These are phyloP conservation scores for Anhinga anhinga DNA, from an alignment of 2,113 vertebrate genomes.

Conservation along the genomic window DNA sequence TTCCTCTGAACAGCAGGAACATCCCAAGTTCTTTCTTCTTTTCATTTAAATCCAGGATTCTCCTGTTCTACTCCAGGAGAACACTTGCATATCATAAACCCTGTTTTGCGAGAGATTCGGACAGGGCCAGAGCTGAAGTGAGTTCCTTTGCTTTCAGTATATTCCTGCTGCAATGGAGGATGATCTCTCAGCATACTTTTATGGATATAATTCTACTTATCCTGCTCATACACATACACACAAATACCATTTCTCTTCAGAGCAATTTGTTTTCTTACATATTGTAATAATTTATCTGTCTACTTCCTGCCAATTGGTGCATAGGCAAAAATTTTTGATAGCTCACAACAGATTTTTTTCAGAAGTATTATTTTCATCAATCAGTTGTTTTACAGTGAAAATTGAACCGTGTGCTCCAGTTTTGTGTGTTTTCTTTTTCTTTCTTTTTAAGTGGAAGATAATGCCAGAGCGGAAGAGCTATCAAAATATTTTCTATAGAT, in stretches of 20 bases:
- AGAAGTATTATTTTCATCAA: slow-evolving; percentile 54
- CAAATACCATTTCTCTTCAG: slow-evolving; percentile 63
- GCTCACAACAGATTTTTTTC: slow-evolving; percentile 75
- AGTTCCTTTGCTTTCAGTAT: slow-evolving; percentile 14
- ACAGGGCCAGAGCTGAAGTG: background rate
- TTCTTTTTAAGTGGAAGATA: slow-evolving; percentile 6
- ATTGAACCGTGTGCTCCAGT: background rate
- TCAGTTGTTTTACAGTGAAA: slow-evolving; percentile 16
- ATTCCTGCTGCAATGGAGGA: slow-evolving; percentile 23
- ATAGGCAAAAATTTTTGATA: slow-evolving; percentile 74
- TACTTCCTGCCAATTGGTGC: slow-evolving; percentile 72
- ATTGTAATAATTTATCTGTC: slow-evolving; percentile 76
- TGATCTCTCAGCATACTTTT: slow-evolving; percentile 62
- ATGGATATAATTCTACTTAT: slow-evolving; percentile 47
- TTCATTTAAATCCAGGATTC: background rate
- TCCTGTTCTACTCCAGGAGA: background rate
- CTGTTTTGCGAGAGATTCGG: slow-evolving; percentile 1
- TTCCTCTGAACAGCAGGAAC: background rate
- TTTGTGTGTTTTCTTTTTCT: slow-evolving; percentile 21
- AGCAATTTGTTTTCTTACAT: slow-evolving; percentile 73
- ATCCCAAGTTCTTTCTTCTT: background rate
- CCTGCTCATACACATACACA: slow-evolving; percentile 19
- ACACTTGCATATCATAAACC: background rate
- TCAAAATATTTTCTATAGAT: slow-evolving; percentile 63
- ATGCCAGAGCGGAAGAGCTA: slow-evolving; percentile 28